Conservation (phyloP, 2,113 vertebrate species). For the Corydoras maculifer region DNA sequence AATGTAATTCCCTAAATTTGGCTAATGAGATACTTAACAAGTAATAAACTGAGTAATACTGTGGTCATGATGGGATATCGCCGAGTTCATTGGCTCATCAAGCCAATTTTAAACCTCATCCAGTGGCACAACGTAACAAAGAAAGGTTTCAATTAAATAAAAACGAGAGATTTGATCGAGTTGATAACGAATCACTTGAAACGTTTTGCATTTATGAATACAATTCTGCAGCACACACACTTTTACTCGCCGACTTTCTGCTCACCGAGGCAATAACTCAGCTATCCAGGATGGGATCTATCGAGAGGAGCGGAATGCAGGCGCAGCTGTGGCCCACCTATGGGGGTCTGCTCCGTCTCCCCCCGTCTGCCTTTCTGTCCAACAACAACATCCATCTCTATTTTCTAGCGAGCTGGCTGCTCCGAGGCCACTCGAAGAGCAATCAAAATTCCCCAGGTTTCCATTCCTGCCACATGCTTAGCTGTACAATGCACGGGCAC, state of each 20-base stretch:
- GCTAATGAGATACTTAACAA: too few species aligned
- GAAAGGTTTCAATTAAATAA: too few species aligned
- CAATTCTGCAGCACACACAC: constrained; percentile 26
- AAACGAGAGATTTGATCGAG: too few species aligned
- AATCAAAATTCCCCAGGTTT: constrained; percentile 48
- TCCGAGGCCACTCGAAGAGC: constrained; percentile 37
- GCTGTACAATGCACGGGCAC: constrained; percentile 34
- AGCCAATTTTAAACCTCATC: too few species aligned
- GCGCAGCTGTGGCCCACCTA: constrained; percentile 36
- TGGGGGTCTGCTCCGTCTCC: constrained; percentile 27
- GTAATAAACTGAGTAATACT: too few species aligned
- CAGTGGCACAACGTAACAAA: too few species aligned
- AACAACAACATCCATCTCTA: constrained; percentile 50
- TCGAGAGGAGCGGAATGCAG: neutral
- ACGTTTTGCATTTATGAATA: too few species aligned
- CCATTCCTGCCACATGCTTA: constrained; percentile 47
- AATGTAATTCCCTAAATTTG: too few species aligned
- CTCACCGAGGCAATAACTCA: constrained; percentile 39
- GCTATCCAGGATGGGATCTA: constrained; percentile 32
- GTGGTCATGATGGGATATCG: too few species aligned
- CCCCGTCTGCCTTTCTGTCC: constrained; percentile 30
- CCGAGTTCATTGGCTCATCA: too few species aligned
- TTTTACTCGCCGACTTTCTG: constrained; percentile 14
- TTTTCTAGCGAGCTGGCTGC: constrained; percentile 40
- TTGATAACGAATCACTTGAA: too few species aligned